Evolutionary conservation across 2,113 vertebrate genomes (phyloP).

Genomic region (Alligator sinensis): DNA sequence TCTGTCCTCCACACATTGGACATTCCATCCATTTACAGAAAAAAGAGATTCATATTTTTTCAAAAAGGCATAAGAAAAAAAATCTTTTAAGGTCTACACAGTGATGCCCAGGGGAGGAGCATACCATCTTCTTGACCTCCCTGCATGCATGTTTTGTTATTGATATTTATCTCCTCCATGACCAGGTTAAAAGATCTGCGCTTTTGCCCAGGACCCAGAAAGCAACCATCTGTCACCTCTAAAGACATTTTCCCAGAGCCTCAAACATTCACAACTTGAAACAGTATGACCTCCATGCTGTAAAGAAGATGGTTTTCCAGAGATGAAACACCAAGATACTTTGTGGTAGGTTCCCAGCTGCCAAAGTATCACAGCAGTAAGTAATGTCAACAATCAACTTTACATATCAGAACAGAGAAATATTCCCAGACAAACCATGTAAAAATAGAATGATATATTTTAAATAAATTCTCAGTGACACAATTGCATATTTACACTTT

Average conservation of each 20-base stretch:
- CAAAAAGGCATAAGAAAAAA: background rate
- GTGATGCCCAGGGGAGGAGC: background rate
- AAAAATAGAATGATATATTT: background rate
- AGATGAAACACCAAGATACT: fast-evolving
- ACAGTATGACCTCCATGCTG: fast-evolving
- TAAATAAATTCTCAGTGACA: background rate
- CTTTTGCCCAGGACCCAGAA: background rate
- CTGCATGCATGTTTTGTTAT: background rate
- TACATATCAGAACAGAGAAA: background rate
- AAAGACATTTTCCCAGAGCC: background rate
- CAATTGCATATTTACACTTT: background rate
- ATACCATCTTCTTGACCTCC: background rate
- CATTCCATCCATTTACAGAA: background rate
- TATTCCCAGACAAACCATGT: background rate
- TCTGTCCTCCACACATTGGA: background rate
- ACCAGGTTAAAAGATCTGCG: background rate
- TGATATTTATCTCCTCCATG: background rate
- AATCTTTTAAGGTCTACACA: background rate
- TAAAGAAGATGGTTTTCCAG: background rate
- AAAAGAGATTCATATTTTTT: background rate
- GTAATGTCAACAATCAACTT: background rate
- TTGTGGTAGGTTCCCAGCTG: background rate
- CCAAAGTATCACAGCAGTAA: background rate
- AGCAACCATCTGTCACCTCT: background rate
- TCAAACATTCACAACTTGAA: background rate